phyloP scores from a whole-genome alignment of 1,140 invertebrate genomes.

The Dendrolimus punctatus region DNA sequence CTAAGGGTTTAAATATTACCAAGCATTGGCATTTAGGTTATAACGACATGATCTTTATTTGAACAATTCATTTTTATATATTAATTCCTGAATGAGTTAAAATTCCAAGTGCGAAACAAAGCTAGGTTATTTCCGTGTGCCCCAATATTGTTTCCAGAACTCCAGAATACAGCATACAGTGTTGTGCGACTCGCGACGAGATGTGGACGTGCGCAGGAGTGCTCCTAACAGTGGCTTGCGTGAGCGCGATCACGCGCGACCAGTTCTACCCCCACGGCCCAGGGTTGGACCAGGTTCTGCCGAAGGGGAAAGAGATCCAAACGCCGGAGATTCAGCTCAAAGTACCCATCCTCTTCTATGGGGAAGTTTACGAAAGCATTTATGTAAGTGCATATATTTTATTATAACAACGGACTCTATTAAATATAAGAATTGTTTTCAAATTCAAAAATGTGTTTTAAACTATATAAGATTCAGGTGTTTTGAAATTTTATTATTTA shows the following conservation, averaged over 20 bases:
- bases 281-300: conserved; percentile 51
- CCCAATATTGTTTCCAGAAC: neutral
- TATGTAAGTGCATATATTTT: conserved; percentile 78
- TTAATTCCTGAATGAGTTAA: no score
- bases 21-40: no score
- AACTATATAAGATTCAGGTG: no score
- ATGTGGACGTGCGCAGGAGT: conserved; percentile 55
- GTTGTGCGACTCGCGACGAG: conserved; percentile 13
- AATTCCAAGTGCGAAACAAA: conserved; percentile 8
- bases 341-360: conserved; percentile 81
- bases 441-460: no score
- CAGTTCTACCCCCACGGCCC: conserved; percentile 58
- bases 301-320: conserved; percentile 58
- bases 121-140: conserved; percentile 14
- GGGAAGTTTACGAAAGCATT: conserved; percentile 78
- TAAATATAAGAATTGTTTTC: no score
- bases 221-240: conserved; percentile 28
- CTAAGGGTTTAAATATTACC: no score
- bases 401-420: neutral
- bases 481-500: no score
- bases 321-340: conserved; percentile 64
- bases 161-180: conserved; percentile 7
- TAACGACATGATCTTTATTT: no score
- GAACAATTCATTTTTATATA: no score
- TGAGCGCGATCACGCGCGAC: conserved; percentile 42